Evolutionary conservation across 2,797 vertebrate genomes (phyloP).

Genomic region (Pempheris klunzingeri): DNA sequence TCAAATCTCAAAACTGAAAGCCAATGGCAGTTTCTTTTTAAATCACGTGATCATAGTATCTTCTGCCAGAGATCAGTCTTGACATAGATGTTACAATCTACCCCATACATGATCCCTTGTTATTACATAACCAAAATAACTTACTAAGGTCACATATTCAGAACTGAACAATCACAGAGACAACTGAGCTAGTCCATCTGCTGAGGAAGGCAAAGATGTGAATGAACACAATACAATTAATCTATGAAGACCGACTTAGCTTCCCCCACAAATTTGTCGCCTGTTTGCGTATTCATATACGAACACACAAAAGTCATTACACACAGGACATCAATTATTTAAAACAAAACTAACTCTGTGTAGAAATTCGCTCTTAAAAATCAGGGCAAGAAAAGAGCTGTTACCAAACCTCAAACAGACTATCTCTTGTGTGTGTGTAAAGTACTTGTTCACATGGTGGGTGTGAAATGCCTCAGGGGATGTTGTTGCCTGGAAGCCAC

Average conservation of each 20-base stretch:
- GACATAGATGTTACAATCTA: not conserved
- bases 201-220: not conserved
- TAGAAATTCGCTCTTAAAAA: slow-evolving; percentile 41
- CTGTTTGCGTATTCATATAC: not conserved
- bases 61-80: not conserved
- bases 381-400: slow-evolving; percentile 48
- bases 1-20: slow-evolving; percentile 13
- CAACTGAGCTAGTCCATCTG: not conserved
- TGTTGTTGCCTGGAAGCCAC: slow-evolving; percentile 76
- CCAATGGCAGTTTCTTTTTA: not conserved
- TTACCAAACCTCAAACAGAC: slow-evolving; percentile 26
- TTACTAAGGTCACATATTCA: not conserved
- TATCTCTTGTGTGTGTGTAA: slow-evolving; percentile 13
- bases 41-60: not conserved
- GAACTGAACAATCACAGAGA: slow-evolving; percentile 7
- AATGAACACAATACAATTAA: slow-evolving; percentile 3
- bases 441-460: slow-evolving; percentile 63
- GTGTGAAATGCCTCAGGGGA: slow-evolving; percentile 69
- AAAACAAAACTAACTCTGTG: not conserved
- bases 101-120: not conserved
- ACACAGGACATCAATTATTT: not conserved
- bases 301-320: not conserved
- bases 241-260: not conserved
- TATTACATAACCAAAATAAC: not conserved
- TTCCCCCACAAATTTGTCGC: not conserved